Conservation (phyloP, 1,140 invertebrate species). For the Heliconius nattereri region DNA sequence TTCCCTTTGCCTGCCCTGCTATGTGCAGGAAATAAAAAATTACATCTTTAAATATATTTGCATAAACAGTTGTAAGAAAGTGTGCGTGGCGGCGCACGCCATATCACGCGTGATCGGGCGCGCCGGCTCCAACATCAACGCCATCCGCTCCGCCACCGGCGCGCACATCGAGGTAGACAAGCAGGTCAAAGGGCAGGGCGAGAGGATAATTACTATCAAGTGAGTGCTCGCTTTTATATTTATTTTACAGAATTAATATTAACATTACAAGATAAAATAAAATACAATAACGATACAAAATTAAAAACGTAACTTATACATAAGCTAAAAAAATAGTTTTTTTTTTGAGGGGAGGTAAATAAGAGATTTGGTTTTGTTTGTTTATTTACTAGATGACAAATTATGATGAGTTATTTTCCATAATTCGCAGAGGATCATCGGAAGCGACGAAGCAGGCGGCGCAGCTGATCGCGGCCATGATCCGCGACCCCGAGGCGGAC, state of each 20-base stretch:
- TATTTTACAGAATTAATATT: too few species aligned
- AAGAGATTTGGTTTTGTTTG: too few species aligned
- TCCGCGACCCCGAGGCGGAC: conserved; percentile 96
- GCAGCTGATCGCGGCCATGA: conserved; percentile 91
- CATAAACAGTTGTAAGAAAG: conserved; percentile 76
- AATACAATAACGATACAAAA: too few species aligned
- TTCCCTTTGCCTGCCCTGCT: too few species aligned
- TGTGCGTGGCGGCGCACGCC: conserved; percentile 95
- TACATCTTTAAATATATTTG: too few species aligned
- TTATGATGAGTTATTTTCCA: not conserved
- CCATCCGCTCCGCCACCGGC: conserved; percentile 95
- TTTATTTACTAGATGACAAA: too few species aligned
- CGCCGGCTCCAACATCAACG: conserved; percentile 98
- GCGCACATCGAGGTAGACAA: conserved; percentile 99
- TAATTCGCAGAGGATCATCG: conserved; percentile 86
- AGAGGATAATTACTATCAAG: conserved; percentile 97
- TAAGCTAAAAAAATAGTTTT: too few species aligned
- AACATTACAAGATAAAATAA: too few species aligned
- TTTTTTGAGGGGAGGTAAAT: too few species aligned
- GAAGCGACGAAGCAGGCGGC: conserved; percentile 96
- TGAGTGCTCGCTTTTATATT: conserved; percentile 70
- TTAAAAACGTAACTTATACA: too few species aligned
- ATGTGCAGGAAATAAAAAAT: too few species aligned
- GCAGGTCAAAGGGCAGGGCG: conserved; percentile 95
- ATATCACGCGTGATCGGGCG: conserved; percentile 97